Evolutionary conservation across 2,797 vertebrate species (phyloP).

Genomic region (Rhinogobio ventralis): DNA sequence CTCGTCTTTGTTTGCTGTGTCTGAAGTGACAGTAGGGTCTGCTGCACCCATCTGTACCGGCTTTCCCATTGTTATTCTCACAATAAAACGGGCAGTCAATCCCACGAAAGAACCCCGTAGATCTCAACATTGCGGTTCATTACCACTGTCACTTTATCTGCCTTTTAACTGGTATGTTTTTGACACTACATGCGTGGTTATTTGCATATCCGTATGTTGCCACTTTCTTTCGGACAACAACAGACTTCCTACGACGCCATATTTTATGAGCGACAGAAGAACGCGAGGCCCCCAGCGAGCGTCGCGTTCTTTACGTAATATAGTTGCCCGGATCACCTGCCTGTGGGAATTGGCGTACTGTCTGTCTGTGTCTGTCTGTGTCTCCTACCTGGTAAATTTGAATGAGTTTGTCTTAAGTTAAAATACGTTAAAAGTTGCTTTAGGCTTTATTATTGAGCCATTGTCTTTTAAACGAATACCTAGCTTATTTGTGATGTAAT

Average conservation of each 20-base stretch:
- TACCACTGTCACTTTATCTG: conserved; percentile 61
- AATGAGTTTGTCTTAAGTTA: too few relatives aligned
- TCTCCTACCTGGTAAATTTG: accelerated
- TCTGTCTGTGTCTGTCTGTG: too few relatives aligned
- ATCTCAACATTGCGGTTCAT: conserved; percentile 87
- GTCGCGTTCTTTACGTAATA: conserved; percentile 39
- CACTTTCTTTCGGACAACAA: conserved; percentile 43
- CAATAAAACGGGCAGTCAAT: conserved; percentile 91
- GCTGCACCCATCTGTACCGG: conserved; percentile 79
- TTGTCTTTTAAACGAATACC: neutral
- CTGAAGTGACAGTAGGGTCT: conserved; percentile 97
- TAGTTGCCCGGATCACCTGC: neutral
- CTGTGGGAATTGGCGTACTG: neutral
- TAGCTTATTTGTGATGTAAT: neutral
- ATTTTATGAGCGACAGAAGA: conserved; percentile 31
- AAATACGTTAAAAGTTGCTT: accelerated
- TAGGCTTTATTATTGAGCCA: neutral
- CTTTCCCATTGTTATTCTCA: conserved; percentile 69
- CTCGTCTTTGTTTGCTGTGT: conserved; percentile 80
- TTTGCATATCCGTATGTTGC: conserved; percentile 37
- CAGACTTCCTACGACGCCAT: conserved; percentile 51
- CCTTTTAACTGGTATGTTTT: neutral
- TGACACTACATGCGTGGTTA: neutral
- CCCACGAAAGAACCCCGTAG: conserved; percentile 95
- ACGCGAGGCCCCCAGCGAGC: neutral